Base-by-base conservation (phyloP, 2,113 vertebrate species). In the Brachyhypopomus occidentalis region DNA sequence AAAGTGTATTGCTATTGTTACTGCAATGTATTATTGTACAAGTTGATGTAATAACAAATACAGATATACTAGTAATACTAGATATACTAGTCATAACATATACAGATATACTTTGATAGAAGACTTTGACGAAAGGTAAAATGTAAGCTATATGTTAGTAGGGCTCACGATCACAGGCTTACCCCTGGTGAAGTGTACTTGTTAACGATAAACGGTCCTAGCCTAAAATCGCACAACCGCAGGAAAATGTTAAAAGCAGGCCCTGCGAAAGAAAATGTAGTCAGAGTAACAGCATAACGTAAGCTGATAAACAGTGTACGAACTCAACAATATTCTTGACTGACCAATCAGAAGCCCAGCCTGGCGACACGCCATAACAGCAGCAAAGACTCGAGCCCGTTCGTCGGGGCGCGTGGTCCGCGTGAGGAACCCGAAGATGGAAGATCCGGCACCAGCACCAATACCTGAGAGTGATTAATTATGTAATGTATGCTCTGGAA, bases 201-300 rank as follows among this genome's bases (percentile, higher is more conserved):
- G 90, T 95, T 93, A 86, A 95, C 94, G 79, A 91, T 89, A 84
- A 95, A 95, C 23, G 94, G 94, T 34, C 95, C 95, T 80, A 96
- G 79, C 64, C 88, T 91, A 89, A 96, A 95, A 89, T 95, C 90
- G 84, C 94, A 94, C 85, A 95, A 89, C 41, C 94, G 89, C 85
- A 96, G 89, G 89, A 96, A 96, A 83, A 96, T 87, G 87, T 96
- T 96, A 91, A 94, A 95, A 22, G 92, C 95, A n/a, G 95, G 94
- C 25, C 95, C 95, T 96, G 88, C 52, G 48, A 63, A 38, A 88
- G 80, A 83, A 85, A n/a, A 88, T 82, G 82, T 81, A 84, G 56
- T 75, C 84, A 23, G 36, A 30, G 30, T 1, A 30, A 30, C 11
- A 0, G 12, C n/a, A 30, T 20, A 11, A 4, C 16, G 20, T 22